Evolutionary conservation across 2,888 invertebrate species (phyloP).

Genomic region (Troides oblongomaculatus): DNA sequence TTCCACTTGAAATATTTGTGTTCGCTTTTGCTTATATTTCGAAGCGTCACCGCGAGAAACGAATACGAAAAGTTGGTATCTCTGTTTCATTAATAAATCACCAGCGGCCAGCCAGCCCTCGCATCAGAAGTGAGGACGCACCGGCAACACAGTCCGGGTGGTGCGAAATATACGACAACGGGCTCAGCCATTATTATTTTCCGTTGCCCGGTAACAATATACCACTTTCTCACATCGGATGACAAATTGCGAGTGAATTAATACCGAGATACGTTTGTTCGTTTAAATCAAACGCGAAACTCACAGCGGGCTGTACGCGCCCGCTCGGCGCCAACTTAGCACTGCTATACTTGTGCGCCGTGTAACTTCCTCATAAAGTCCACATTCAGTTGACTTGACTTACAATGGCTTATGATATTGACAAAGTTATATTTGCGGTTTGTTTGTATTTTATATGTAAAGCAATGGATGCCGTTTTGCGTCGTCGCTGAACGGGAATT

Average conservation of each 20-base stretch:
- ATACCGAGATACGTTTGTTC: constrained; percentile 59
- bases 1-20: too few species aligned
- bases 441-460: constrained; percentile 26
- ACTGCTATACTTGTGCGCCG: too few species aligned
- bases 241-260: constrained; percentile 74
- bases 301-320: constrained; percentile 56
- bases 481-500: constrained; percentile 17
- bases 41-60: too few species aligned
- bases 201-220: constrained; percentile 61
- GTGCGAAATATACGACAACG: constrained; percentile 43
- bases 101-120: neutral
- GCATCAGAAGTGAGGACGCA: neutral
- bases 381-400: constrained; percentile 31
- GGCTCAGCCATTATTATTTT: constrained; percentile 51
- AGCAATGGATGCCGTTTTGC: constrained; percentile 29
- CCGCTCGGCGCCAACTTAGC: constrained; percentile 35
- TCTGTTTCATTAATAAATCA: neutral
- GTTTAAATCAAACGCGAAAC: constrained; percentile 66
- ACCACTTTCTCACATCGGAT: constrained; percentile 71
- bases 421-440: constrained; percentile 36
- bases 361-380: constrained; percentile 30
- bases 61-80: neutral
- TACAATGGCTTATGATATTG: constrained; percentile 32
- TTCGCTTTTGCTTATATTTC: too few species aligned
- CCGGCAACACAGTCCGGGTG: constrained; percentile 41